A percentile compares a stretch with the other conserved stretches of the same genome.
Conservation (phyloP, 2,113 vertebrate species). For the Dromas ardeola region DNA sequence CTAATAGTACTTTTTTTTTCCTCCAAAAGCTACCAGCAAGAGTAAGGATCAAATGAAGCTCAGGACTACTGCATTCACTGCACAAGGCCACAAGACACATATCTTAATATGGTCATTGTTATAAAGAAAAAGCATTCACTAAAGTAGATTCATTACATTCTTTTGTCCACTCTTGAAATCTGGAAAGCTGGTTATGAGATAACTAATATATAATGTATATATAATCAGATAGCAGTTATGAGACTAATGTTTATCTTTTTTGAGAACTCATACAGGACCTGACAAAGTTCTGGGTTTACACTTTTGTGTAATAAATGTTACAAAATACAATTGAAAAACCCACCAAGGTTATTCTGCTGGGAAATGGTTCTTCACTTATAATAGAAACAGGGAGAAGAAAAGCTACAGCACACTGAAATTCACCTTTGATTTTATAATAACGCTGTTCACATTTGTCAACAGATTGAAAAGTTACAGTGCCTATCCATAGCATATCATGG, state of each 20-base stretch:
- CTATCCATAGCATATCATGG: background rate
- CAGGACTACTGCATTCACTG: background rate
- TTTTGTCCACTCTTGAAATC: background rate
- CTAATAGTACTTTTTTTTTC: background rate
- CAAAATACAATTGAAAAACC: background rate
- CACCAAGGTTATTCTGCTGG: background rate
- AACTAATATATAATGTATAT: background rate
- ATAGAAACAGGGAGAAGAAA: background rate
- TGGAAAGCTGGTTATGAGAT: background rate
- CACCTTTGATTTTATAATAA: conserved; percentile 29
- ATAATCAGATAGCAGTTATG: background rate
- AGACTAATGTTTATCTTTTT: conserved; percentile 13
- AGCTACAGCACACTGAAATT: background rate
- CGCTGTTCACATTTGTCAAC: background rate
- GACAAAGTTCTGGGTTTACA: background rate
- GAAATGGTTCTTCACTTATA: background rate
- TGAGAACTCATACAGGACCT: background rate
- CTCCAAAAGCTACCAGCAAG: background rate
- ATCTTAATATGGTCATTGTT: background rate
- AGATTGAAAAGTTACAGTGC: background rate
- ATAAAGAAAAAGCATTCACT: background rate
- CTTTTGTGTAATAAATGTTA: conserved; percentile 35
- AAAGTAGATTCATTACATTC: background rate
- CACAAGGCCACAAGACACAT: background rate
- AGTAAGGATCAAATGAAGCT: background rate